Conservation (phyloP, 1,140 invertebrate genomes). For the Hycleus phaleratus region DNA sequence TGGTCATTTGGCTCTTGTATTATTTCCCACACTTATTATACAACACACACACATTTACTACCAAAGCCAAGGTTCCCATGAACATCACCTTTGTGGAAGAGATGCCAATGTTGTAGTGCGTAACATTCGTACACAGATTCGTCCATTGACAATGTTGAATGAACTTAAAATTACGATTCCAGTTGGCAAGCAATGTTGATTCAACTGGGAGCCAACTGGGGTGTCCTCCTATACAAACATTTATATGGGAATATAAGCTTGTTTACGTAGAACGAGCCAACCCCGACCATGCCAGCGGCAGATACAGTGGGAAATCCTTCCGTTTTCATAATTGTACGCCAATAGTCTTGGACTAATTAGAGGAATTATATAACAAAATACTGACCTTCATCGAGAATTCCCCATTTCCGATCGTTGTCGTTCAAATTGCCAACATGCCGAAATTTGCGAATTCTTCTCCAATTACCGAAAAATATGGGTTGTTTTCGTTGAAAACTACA, state of each 20-base stretch:
- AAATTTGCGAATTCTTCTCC: not conserved
- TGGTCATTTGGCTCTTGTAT: not conserved
- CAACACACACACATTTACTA: not conserved
- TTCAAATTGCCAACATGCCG: not conserved
- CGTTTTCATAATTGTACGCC: not conserved
- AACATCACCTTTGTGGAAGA: not conserved
- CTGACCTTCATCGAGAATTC: constrained; percentile 8
- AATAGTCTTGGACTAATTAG: not conserved
- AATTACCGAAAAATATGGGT: not conserved
- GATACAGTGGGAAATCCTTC: not conserved
- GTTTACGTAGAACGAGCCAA: constrained; percentile 10
- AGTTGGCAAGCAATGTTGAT: constrained; percentile 10
- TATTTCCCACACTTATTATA: no score
- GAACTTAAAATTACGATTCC: constrained; percentile 3
- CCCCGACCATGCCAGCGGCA: constrained; percentile 1
- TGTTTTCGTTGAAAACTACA: constrained; percentile 3
- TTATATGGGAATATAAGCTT: not conserved
- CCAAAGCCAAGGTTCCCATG: not conserved
- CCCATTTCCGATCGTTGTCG: not conserved
- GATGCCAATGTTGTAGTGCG: constrained; percentile 2
- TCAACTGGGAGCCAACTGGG: constrained; percentile 6
- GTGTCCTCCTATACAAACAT: constrained; percentile 3
- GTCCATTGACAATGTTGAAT: not conserved
- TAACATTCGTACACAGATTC: not conserved
- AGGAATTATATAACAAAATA: not conserved